Conservation (phyloP, 2,888 invertebrate species). For the Eurois occulta region DNA sequence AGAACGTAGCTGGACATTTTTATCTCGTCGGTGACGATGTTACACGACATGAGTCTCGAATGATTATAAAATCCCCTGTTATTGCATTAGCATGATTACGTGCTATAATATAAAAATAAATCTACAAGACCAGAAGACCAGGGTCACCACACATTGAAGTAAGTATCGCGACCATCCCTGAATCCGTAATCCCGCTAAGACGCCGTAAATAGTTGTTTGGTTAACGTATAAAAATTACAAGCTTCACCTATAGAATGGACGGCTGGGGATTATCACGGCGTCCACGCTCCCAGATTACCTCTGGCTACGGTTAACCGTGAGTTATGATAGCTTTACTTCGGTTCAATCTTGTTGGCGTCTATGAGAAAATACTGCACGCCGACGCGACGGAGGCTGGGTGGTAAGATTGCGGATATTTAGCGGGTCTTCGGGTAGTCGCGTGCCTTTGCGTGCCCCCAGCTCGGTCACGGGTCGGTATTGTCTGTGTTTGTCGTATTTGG, state of each 20-base stretch:
- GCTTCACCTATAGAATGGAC: conserved; percentile 80
- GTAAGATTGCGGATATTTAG: conserved; percentile 78
- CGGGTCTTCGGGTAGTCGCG: conserved; percentile 42
- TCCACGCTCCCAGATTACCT: conserved; percentile 85
- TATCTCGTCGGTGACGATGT: background rate
- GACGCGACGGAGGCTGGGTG: conserved; percentile 78
- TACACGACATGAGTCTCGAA: background rate
- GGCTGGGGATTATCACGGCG: conserved; percentile 84
- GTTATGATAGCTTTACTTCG: conserved; percentile 87
- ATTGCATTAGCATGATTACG: background rate
- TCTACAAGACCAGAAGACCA: background rate
- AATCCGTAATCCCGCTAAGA: conserved; percentile 48
- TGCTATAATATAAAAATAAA: background rate
- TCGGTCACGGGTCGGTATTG: conserved; percentile 38
- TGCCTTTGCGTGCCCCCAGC: conserved; percentile 34
- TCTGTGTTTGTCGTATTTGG: conserved; percentile 9
- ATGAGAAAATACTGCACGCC: conserved; percentile 88
- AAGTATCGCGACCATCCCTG: conserved; percentile 27
- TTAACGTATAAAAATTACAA: conserved; percentile 81
- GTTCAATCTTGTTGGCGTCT: conserved; percentile 87
- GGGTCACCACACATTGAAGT: background rate
- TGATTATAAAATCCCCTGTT: background rate
- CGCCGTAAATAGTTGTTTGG: conserved; percentile 67
- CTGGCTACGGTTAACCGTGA: conserved; percentile 86
- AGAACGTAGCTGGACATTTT: background rate